Evolutionary conservation across 1,140 invertebrate genomes (phyloP), one percentile per base, ranked within the genome.

Genomic region (Metopolophium dirhodum): DNA sequence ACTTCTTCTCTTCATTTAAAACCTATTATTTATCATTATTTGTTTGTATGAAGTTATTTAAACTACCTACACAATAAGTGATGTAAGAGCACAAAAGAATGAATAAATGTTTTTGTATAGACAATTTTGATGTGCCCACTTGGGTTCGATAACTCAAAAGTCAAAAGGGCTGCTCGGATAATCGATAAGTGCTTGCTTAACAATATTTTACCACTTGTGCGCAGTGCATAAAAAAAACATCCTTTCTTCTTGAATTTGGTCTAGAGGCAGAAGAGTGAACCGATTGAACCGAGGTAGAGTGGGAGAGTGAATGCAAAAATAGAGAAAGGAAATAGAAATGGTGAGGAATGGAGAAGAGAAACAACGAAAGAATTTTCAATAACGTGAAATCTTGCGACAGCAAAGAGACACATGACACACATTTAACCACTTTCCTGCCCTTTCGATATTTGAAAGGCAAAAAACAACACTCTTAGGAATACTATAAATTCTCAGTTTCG

Each of bases 281-380:
- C 37, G 23, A 68, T 37, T 68, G 37, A 90, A 68, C 8, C 7
- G 26, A 61, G 1, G 30, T 49, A 54, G 8, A 37, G 35, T 26
- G 20, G 68, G 6, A 49, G 26, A 37, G 20, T 14, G 35, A 91
- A 91, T 57, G 18, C 30, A 82, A 83, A 47, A 61, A 89, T 37
- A 90, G n/a, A 45, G 37, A 41, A 68, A 90, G 37, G 41, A 68
- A n/a, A 61, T 30, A 61, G 1, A 30, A 49, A 54, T 51, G n/a
- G 82, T 14, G 47, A 83, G 22, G 30, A 86, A 93, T 7, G 37
- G 35, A 54, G 57, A 92, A 61, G 37, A 68, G 37, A 92, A 92
- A 85, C 91, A 93, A 86, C 49, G 82, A 93, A 93, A 93, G 82
- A 93, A 93, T 93, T 93, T 93, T 93, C 91, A 93, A 93, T 93